Percentiles rank a stretch among this genome's conserved stretches.
Evolutionary conservation across 2,113 vertebrate genomes (phyloP).

Genomic region (Pao palembangensis): DNA sequence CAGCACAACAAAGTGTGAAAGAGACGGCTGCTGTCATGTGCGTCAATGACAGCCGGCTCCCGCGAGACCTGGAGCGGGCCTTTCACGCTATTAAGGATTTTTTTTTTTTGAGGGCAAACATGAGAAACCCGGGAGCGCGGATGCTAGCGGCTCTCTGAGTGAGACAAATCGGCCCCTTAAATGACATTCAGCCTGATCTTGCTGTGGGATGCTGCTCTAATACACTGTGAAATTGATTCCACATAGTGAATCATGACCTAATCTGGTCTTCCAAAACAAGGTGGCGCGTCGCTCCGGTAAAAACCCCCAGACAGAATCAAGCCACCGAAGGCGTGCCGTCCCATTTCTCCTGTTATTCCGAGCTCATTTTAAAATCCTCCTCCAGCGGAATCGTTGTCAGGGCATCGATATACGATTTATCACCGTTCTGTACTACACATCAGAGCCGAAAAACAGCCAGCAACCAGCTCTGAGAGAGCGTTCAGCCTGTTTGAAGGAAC

Average conservation of each 20-base stretch:
- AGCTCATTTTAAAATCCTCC: conserved; percentile 7
- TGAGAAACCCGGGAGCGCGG: conserved; percentile 62
- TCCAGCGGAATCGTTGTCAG: no score
- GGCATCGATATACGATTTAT: no score
- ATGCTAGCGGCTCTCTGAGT: conserved; percentile 52
- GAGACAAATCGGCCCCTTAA: conserved; percentile 67
- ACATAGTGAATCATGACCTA: conserved; percentile 76
- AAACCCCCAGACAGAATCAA: conserved; percentile 36
- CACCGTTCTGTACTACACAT: no score
- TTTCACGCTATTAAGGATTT: conserved; percentile 70
- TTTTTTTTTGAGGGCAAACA: conserved; percentile 56
- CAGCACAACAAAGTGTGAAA: conserved; percentile 43
- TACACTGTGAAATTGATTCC: conserved; percentile 77
- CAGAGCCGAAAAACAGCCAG: no score
- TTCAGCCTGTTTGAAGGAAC: conserved; percentile 1
- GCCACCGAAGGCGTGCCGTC: conserved; percentile 19
- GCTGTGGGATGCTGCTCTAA: conserved; percentile 69
- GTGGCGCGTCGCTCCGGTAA: conserved; percentile 35
- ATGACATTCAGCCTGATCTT: conserved; percentile 72
- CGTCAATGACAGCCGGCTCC: conserved; percentile 42
- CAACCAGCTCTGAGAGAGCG: no score
- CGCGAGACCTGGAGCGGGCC: conserved; percentile 44
- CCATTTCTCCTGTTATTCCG: conserved; percentile 14
- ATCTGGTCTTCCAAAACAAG: conserved; percentile 66
- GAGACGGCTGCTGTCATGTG: conserved; percentile 50